Base-by-base conservation (phyloP, 1,140 invertebrate genomes). In the Drosophila triauraria region DNA sequence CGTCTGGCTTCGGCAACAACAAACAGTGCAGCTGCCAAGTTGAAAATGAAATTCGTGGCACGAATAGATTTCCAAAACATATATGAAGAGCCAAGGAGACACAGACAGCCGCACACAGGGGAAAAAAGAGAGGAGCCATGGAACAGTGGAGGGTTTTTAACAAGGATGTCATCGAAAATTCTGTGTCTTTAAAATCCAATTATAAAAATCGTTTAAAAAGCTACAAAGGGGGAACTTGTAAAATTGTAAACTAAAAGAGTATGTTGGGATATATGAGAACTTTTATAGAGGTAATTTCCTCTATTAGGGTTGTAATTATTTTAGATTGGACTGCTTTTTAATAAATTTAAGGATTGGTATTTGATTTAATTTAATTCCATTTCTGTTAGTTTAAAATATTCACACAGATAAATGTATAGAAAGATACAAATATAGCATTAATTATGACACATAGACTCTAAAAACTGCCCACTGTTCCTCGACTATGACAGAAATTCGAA, bases 31-130 rank as follows among this genome's bases (percentile, higher is more conserved):
- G 80, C 80, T 87, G 84, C 84, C 84, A 88, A 87, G 77, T 80
- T 84, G 84, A 84, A 87, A 87, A 87, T 87, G 84, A 87, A 87
- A 87, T 87, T 87, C 80, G 84, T 87, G 84, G 84, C 84, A 88
- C 84, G 85, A 87, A 87, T 87, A 87, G 84, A 87, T 87, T 88
- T 78, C 50, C 64, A 76, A 84, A 83, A 81, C 85, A 88, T 87
- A 84, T 77, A 51, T 79, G 65, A 64, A 75, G 53, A 85, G 67
- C n/a, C 48, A 60, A 38, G 51, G 42, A 46, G 47, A 40, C 60
- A 46, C 65, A 57, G 51, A 48, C 57, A 71, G 56, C 1, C 42
- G 51, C 46, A 44, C 30, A 47, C 27, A 42, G 27, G 6, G 17
- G 13, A 9, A 43, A 3, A n/a, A 12, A 44, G 32, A 10, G 32